Base-by-base conservation (phyloP, 2,888 invertebrate genomes). In the Lymantria monacha region DNA sequence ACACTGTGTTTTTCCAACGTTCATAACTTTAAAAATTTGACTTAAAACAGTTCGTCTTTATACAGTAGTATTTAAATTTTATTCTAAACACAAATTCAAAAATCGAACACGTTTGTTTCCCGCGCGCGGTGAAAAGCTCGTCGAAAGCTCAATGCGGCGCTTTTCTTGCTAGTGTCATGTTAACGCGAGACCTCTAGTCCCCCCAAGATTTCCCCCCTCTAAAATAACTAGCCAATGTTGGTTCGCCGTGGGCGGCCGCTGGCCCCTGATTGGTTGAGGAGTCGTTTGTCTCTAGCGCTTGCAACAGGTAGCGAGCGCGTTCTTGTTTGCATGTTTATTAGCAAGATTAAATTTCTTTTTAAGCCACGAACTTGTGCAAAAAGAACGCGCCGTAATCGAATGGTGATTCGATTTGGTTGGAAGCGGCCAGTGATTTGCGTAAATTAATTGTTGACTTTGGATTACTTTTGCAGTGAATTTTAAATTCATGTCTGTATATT, bases 261-360 rank as follows among this genome's bases (percentile, higher is more conserved):
- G 87, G 61, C 70, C 68, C 46, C 54, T 59, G 70, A 89, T 90
- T 88, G 91, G 91, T 69, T 59, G 79, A 81, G 77, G 70, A 66
- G 66, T 66, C 76, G 79, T 79, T 77, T 77, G 87, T 87, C 85
- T 79, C 86, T 81, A 72, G 81, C 79, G 88, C 87, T 51, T 85
- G 93, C 78, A 93, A 94, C 83, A 93, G 93, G 91, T 91, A 85
- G 81, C 81, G 78, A 73, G 69, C 76, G 81, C 78, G 83, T 83
- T 84, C 84, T 83, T 90, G 87, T 89, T 87, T 88, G 88, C 88
- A 85, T 90, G 87, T 88, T 88, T 90, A 90, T 90, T 89, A 91
- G 89, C 77, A 70, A 82, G 88, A 90, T 90, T 87, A 86, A 85
- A 85, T 87, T 85, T 83, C 78, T 85, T 89, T 87, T 87, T 82